Evolutionary conservation across 2,888 invertebrate species (phyloP), one percentile per base, ranked within the genome.

Genomic region (Incurvaria masculella): DNA sequence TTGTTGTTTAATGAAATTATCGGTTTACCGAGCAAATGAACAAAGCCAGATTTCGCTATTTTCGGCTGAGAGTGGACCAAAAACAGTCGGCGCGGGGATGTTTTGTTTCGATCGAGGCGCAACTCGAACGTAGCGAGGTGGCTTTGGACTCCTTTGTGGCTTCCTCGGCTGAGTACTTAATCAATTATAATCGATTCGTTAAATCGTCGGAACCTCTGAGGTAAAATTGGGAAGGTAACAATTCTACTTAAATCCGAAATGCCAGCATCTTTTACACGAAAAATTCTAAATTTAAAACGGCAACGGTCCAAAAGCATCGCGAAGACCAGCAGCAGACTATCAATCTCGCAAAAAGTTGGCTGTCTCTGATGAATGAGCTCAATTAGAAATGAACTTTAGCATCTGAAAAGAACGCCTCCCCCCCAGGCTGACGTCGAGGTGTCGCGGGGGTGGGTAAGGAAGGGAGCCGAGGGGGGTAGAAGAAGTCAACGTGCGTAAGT

Each of bases 1-100:
- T 76, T 75, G 75, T 76, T 76, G 76, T 75, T 74, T 78, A 78
- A 78, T 76, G 72, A 76, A 78, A 76, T 78, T 78, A 78, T 76
- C 78, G 78, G 78, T 78, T 78, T 78, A 75, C 75, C 72, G 68
- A 75, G 71, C 69, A 76, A 76, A 76, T 76, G 76, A 76, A 78
- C 76, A 78, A 78, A 76, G 78, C 74, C 71, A 72, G 74, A 75
- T 78, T 74, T 73, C 68, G 68, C 68, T 68, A 68, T 33, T 48
- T 48, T 38, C 48, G 48, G 20, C 68, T 63, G 60, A 61, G 63
- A 59, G 33, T 33, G 67, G 70, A 69, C 69, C 72, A 69, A 73
- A 75, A 73, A 70, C 4, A 11, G 4, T 33, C 11, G 8, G 33
- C 11, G 33, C 14, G 66, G 64, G 65, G 55, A 67, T 70, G 71